A percentile compares a stretch with the other conserved stretches of the same genome.
These are phyloP conservation scores for Oncorhynchus tshawytscha DNA, from an alignment of 2,113 vertebrate genomes.

Conservation along the genomic window DNA sequence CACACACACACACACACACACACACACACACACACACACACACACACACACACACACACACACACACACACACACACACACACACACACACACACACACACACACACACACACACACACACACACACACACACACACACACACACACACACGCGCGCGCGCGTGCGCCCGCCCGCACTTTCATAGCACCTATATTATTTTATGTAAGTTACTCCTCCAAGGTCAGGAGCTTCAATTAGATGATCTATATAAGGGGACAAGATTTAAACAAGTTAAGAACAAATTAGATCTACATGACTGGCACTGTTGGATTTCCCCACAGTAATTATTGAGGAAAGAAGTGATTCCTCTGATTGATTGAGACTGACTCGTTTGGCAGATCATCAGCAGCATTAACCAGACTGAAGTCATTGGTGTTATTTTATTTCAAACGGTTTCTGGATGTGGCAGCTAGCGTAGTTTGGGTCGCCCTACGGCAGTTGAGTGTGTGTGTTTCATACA, in stretches of 20 bases:
- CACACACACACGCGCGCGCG: too few relatives aligned
- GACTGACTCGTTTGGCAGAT: conserved; percentile 26
- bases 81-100: too few relatives aligned
- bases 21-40: too few relatives aligned
- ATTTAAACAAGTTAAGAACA: conserved; percentile 25
- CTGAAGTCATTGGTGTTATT: conserved; percentile 16
- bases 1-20: too few relatives aligned
- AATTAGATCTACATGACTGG: conserved; percentile 8
- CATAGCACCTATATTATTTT: conserved; percentile 3
- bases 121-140: too few relatives aligned
- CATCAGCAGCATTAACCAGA: conserved; percentile 11
- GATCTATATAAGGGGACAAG: neutral
- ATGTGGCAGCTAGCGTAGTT: neutral
- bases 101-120: too few relatives aligned
- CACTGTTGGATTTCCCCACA: conserved; percentile 15
- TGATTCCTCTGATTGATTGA: conserved; percentile 22
- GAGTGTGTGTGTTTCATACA: conserved; percentile 39
- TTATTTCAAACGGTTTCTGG: conserved; percentile 32
- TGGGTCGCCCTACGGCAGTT: neutral
- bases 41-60: too few relatives aligned
- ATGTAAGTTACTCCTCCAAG: neutral
- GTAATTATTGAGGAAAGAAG: conserved; percentile 19
- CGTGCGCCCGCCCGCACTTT: too few relatives aligned
- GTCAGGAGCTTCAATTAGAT: conserved; percentile 21
- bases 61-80: too few relatives aligned